These are phyloP conservation scores for Lota lota DNA, from an alignment of 2,113 vertebrate genomes.

Conservation along the genomic window DNA sequence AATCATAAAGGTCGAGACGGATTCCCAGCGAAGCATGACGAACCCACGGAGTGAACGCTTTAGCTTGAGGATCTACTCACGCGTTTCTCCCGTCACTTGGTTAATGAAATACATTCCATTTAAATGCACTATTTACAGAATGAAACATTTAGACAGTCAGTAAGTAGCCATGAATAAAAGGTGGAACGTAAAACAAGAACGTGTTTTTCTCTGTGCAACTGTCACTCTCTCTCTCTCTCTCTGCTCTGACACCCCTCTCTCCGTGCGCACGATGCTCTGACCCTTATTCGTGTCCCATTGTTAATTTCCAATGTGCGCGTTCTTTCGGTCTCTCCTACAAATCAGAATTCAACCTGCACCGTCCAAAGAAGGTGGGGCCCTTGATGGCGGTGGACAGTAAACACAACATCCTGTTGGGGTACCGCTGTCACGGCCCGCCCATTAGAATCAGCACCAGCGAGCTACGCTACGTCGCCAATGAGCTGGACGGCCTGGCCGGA, in stretches of 20 bases:
- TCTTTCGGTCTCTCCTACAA: slow-evolving; percentile 60
- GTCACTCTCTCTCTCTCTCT: slow-evolving; percentile 4
- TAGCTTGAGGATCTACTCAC: too few species aligned
- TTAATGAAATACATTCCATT: slow-evolving; percentile 20
- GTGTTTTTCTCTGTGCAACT: slow-evolving; percentile 14
- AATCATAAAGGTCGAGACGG: too few species aligned
- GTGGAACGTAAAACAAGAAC: slow-evolving; percentile 25
- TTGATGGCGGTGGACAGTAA: slow-evolving; percentile 87
- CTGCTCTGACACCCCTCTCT: slow-evolving; percentile 1
- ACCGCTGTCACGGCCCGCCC: slow-evolving; percentile 91
- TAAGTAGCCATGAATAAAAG: slow-evolving; percentile 34
- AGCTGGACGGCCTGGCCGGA: slow-evolving; percentile 85
- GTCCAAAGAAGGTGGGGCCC: slow-evolving; percentile 89
- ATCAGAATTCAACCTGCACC: slow-evolving; percentile 88
- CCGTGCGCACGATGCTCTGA: too few species aligned
- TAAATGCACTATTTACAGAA: slow-evolving; percentile 17
- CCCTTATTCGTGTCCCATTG: too few species aligned
- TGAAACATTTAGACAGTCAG: slow-evolving; percentile 43
- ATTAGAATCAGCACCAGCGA: slow-evolving; percentile 90
- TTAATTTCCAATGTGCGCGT: background rate
- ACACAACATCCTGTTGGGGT: slow-evolving; percentile 85
- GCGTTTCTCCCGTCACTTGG: too few species aligned
- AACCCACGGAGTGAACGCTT: too few species aligned
- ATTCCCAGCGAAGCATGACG: too few species aligned
- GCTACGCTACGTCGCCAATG: slow-evolving; percentile 87